A percentile compares a stretch with the other conserved stretches of the same genome.
Conservation (phyloP, 1,140 invertebrate genomes). For the Archivesica marissinica region DNA sequence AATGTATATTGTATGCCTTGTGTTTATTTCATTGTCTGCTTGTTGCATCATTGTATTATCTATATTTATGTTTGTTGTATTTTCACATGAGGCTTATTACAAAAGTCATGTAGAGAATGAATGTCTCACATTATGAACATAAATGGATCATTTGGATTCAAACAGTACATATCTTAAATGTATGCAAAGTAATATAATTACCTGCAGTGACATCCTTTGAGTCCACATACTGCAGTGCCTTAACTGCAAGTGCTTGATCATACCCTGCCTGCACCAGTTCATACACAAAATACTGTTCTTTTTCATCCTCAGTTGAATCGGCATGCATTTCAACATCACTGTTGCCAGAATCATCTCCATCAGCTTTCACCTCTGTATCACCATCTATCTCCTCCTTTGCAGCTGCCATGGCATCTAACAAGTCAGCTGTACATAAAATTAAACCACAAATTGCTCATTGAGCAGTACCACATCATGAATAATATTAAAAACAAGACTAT, state of each 20-base stretch:
- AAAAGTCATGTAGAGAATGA: no score
- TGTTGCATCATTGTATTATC: no score
- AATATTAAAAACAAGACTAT: not conserved
- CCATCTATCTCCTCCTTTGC: constrained; percentile 64
- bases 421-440: constrained; percentile 59
- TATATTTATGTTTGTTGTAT: no score
- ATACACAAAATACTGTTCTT: constrained; percentile 49
- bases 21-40: no score
- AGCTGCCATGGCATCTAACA: constrained; percentile 65
- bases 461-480: not conserved
- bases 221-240: constrained; percentile 50
- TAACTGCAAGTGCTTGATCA: constrained; percentile 56
- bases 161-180: not conserved
- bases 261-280: constrained; percentile 58
- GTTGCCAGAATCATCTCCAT: constrained; percentile 19
- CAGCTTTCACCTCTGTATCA: constrained; percentile 37
- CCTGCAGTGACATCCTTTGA: constrained; percentile 55
- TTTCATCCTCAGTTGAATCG: constrained; percentile 35
- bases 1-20: no score
- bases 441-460: no score
- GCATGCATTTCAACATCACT: not conserved
- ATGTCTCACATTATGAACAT: no score
- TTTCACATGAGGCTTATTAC: not conserved
- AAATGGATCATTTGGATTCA: no score
- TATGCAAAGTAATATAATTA: not conserved